phyloP scores from a whole-genome alignment of 2,888 invertebrate genomes.

The Chymomyza fuscimana region DNA sequence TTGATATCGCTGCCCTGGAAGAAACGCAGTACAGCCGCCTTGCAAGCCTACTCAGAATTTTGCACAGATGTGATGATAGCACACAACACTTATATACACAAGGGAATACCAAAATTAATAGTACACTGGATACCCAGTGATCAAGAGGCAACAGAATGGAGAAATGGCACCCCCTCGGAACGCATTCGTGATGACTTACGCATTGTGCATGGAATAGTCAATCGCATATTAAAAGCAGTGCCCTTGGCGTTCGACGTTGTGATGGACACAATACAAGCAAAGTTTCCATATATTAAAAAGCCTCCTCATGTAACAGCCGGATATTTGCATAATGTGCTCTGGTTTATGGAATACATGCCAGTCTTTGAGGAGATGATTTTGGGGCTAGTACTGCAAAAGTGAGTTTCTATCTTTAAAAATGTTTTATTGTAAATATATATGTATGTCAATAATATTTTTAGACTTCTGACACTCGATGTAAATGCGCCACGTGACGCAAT shows the following conservation, averaged over 20 bases:
- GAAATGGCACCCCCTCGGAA: conserved; percentile 82
- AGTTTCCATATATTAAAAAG: conserved; percentile 89
- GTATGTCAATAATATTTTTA: conserved; percentile 68
- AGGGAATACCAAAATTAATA: conserved; percentile 83
- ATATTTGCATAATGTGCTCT: conserved; percentile 89
- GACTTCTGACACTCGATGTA: conserved; percentile 88
- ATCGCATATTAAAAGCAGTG: conserved; percentile 76
- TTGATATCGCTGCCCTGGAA: conserved; percentile 83
- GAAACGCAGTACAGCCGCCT: conserved; percentile 78
- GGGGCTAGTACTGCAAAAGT: conserved; percentile 88
- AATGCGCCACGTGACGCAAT: conserved; percentile 83
- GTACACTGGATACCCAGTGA: conserved; percentile 82
- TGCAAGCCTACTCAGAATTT: conserved; percentile 83
- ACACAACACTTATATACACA: conserved; percentile 84
- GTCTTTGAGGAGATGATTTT: conserved; percentile 85
- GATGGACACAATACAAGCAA: conserved; percentile 83
- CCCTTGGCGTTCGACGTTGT: conserved; percentile 87
- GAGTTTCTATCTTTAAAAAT: conserved; percentile 69
- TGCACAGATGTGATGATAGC: conserved; percentile 85
- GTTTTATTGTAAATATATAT: no score
- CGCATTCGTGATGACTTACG: conserved; percentile 82
- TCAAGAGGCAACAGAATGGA: conserved; percentile 82
- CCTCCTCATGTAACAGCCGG: conserved; percentile 85
- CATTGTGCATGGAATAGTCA: conserved; percentile 83
- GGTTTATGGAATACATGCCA: conserved; percentile 88